Evolutionary conservation across 2,797 vertebrate species (phyloP).

Genomic region (Sebastes itinus): DNA sequence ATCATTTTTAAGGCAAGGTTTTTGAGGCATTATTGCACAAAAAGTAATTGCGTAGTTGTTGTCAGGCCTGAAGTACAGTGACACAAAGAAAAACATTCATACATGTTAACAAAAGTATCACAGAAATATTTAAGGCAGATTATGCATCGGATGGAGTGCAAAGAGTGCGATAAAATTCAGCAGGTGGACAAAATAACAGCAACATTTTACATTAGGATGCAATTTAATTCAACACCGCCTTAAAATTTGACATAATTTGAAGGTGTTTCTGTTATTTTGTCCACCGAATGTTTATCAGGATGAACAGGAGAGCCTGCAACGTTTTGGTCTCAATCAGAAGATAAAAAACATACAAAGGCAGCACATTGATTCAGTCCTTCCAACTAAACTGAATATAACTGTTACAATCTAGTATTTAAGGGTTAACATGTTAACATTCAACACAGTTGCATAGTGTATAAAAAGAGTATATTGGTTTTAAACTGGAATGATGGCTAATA

Average conservation of each 20-base stretch:
- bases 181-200: not conserved
- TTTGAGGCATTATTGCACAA: constrained; percentile 18
- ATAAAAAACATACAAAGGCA: not conserved
- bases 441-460: not conserved
- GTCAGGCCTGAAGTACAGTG: not conserved
- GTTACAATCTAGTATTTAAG: not conserved
- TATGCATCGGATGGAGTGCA: not conserved
- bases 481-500: not conserved
- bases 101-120: not conserved
- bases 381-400: not conserved
- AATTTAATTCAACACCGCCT: not conserved
- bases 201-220: not conserved
- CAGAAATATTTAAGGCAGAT: not conserved
- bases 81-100: constrained; percentile 8
- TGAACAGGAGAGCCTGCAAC: not conserved
- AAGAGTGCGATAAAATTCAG: not conserved
- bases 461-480: not conserved
- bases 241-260: not conserved
- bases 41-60: constrained; percentile 7
- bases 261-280: not conserved
- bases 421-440: not conserved
- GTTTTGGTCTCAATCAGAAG: not conserved
- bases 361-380: not conserved
- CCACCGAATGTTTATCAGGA: not conserved
- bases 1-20: not conserved